Percentiles rank a stretch among this genome's conserved stretches.
phyloP scores from a whole-genome alignment of 2,797 vertebrate species.

The Tarsius wallacei region DNA sequence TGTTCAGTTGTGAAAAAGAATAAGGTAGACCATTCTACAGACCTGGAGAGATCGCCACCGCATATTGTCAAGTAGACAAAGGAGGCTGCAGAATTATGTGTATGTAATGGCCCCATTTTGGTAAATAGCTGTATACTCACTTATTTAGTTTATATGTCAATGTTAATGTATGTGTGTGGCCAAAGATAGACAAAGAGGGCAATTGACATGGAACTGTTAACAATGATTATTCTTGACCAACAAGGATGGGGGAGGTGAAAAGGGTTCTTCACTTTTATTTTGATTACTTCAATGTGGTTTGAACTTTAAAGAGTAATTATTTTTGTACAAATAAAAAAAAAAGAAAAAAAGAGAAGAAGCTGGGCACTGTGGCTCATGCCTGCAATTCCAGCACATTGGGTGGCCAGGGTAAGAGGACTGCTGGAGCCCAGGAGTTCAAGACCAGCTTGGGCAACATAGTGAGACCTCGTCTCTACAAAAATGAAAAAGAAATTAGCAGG shows the following conservation, averaged over 20 bases:
- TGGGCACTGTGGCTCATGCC: no score
- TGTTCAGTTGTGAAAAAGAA: background rate
- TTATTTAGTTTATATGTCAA: background rate
- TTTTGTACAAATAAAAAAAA: background rate
- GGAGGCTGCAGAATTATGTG: background rate
- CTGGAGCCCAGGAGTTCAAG: no score
- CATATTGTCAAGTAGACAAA: background rate
- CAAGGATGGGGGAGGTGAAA: background rate
- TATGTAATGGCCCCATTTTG: background rate
- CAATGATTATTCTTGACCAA: background rate
- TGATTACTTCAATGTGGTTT: background rate
- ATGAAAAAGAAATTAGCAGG: background rate
- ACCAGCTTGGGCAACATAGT: no score
- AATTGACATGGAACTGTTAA: background rate
- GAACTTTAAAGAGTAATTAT: constrained; percentile 14
- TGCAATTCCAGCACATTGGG: no score
- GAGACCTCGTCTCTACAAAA: background rate
- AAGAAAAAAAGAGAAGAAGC: background rate
- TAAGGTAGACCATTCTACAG: background rate
- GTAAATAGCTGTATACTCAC: background rate
- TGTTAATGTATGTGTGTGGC: background rate
- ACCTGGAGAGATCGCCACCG: background rate
- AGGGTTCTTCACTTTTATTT: background rate
- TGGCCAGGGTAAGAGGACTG: no score
- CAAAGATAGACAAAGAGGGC: background rate